These are phyloP conservation scores for Epiblema foenella DNA, from an alignment of 2,888 invertebrate genomes.

Conservation along the genomic window DNA sequence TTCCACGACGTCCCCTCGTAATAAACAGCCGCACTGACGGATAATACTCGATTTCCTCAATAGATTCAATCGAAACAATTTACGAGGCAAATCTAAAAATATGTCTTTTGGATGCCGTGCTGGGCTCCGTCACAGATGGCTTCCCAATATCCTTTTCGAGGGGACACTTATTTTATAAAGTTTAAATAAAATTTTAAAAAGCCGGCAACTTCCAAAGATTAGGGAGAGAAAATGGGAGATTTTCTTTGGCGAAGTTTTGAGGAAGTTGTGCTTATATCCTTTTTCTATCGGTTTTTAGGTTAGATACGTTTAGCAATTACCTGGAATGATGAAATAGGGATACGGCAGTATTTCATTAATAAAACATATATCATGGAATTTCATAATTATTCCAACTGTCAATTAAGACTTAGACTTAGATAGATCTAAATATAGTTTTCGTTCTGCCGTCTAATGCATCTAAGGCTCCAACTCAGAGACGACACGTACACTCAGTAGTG, in stretches of 20 bases:
- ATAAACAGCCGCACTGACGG: slow-evolving; percentile 73
- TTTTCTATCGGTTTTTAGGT: slow-evolving; percentile 35
- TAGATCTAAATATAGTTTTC: too few relatives aligned
- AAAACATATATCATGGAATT: too few relatives aligned
- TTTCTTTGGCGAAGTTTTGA: slow-evolving; percentile 59
- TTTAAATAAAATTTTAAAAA: slow-evolving; percentile 85
- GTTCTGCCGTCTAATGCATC: too few relatives aligned
- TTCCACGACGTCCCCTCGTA: slow-evolving; percentile 36
- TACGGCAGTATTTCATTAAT: background rate
- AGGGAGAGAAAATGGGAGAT: slow-evolving; percentile 58
- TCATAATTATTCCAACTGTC: too few relatives aligned
- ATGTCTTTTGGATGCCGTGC: slow-evolving; percentile 80
- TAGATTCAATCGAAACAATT: slow-evolving; percentile 82
- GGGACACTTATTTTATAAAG: slow-evolving; percentile 82
- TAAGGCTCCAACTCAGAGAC: too few relatives aligned
- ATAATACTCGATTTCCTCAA: slow-evolving; percentile 77
- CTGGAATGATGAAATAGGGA: background rate
- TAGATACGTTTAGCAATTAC: slow-evolving; percentile 1
- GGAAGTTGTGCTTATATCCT: slow-evolving; percentile 52
- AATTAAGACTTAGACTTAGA: too few relatives aligned
- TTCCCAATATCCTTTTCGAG: slow-evolving; percentile 79
- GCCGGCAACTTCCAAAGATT: slow-evolving; percentile 67
- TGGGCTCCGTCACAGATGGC: slow-evolving; percentile 80
- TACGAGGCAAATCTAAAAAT: slow-evolving; percentile 84
- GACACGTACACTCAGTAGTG: too few relatives aligned